Percentiles rank a stretch among this genome's conserved stretches.
These are phyloP conservation scores for Sturmia bella DNA, from an alignment of 2,888 invertebrate genomes.

Conservation along the genomic window DNA sequence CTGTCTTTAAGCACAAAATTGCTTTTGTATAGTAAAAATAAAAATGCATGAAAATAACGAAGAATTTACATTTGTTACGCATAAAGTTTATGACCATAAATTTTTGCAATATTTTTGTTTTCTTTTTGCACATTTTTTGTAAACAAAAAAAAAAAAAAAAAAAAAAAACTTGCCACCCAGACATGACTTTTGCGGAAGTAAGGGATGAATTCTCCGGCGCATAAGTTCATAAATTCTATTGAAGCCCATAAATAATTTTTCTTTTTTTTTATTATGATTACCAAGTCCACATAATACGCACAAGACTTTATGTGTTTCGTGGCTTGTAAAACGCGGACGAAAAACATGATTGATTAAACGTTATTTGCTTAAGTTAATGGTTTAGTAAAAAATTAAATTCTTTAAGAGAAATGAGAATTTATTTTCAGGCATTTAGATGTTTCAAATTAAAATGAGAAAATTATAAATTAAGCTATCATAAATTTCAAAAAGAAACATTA, in stretches of 20 bases:
- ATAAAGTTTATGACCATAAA: slow-evolving; percentile 34
- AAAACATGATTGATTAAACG: slow-evolving; percentile 5
- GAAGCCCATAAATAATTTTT: slow-evolving; percentile 24
- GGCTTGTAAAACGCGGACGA: not conserved
- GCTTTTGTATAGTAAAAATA: slow-evolving; percentile 1
- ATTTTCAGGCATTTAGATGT: too few species aligned
- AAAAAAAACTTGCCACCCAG: slow-evolving; percentile 9
- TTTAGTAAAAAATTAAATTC: too few species aligned
- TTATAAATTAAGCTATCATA: too few species aligned
- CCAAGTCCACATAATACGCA: not conserved
- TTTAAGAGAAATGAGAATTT: too few species aligned
- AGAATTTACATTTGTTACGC: slow-evolving; percentile 25
- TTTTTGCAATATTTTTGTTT: slow-evolving; percentile 9
- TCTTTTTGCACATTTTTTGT: not conserved
- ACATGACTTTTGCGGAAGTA: not conserved
- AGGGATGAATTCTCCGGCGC: slow-evolving; percentile 1
- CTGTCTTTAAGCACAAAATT: slow-evolving; percentile 38
- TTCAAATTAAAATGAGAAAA: too few species aligned
- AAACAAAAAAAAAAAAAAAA: too few species aligned
- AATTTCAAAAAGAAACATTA: too few species aligned
- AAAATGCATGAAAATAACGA: not conserved
- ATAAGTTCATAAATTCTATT: slow-evolving; percentile 38
- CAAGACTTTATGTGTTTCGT: not conserved
- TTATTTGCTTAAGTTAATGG: too few species aligned
- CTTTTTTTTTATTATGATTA: not conserved